Base-by-base conservation (phyloP, 2,797 vertebrate genomes). In the Tarsius wallacei region DNA sequence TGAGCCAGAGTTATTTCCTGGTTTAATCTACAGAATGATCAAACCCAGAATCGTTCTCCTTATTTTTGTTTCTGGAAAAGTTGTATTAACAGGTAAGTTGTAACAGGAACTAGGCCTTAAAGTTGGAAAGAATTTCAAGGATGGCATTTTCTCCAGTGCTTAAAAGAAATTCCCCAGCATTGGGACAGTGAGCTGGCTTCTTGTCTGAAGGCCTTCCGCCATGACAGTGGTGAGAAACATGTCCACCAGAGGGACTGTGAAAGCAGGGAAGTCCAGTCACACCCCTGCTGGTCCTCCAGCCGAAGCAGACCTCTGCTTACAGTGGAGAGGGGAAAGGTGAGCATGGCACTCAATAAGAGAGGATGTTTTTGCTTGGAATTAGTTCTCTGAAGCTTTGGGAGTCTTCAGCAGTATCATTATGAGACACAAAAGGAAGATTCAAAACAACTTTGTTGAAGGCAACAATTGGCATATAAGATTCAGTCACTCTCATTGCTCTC, bases 51-150 rank as follows among this genome's bases (percentile, higher is more conserved):
- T 99, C 85, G 99, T 99, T 86, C 98, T 99, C 91, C 99, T 99
- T 97, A 99, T 99, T 98, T 99, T 99, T 98, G 99, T 99, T 97
- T 99, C 99, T 97, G 99, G 99, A 97, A 99, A 99, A 98, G 99
- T 99, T 97, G 99, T 99, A 97, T 99, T 99, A 98, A 99, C 99
- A 98, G 99, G 99, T 99, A 98, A 99, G 99, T 98, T 80, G 7
- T 16, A 94, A 78, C 4, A n/a, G 55, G 22, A 64, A 78, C 31
- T 63, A 15, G 66, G 4, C 55, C 59, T 73, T 13, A 31, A 53
- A 14, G 11, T 36, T 70, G 64, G 64, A 66, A 59, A 68, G 36
- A 17, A 13, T 76, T 73, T 90, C 8, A 19, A 42, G 66, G 53
- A 10, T 24, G 42, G 24, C n/a, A 11, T 73, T 78, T 87, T 74